Percentiles rank a stretch among this genome's conserved stretches.
phyloP scores from a whole-genome alignment of 2,888 invertebrate species.

The Cosmia trapezina region DNA sequence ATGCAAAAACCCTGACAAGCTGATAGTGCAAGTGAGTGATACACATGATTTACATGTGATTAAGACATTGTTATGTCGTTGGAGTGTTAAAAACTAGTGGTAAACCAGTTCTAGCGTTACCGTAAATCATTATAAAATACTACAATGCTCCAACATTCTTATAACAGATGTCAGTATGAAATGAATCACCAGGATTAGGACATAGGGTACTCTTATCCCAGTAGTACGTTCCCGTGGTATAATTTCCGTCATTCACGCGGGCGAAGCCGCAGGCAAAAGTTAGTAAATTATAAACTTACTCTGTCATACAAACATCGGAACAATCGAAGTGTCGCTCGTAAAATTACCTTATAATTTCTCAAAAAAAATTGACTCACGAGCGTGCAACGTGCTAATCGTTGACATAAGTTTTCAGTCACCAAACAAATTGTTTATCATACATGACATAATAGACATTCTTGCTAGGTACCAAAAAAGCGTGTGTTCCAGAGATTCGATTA shows the following conservation, averaged over 20 bases:
- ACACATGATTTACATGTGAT: not conserved
- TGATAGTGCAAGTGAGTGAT: conserved; percentile 10
- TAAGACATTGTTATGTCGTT: not conserved
- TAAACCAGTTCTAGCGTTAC: not conserved
- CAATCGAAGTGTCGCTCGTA: not conserved
- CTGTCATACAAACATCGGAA: too few relatives aligned
- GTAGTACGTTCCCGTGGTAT: too few relatives aligned
- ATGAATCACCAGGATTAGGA: too few relatives aligned
- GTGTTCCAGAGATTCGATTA: conserved; percentile 2
- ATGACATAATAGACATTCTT: conserved; percentile 5
- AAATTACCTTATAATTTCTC: not conserved
- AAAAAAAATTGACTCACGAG: not conserved
- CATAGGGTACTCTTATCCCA: too few relatives aligned
- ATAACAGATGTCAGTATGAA: too few relatives aligned
- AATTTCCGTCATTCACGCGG: too few relatives aligned
- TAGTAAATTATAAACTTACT: too few relatives aligned
- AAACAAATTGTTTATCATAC: not conserved
- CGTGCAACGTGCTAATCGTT: not conserved
- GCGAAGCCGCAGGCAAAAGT: too few relatives aligned
- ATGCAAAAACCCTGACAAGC: conserved; percentile 17
- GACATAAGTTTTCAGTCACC: not conserved
- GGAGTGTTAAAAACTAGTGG: not conserved
- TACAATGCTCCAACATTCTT: too few relatives aligned
- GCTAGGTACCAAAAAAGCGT: not conserved
- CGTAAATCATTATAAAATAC: not conserved